Conservation (phyloP, 2,797 vertebrate species). For the Amniataba percoides region DNA sequence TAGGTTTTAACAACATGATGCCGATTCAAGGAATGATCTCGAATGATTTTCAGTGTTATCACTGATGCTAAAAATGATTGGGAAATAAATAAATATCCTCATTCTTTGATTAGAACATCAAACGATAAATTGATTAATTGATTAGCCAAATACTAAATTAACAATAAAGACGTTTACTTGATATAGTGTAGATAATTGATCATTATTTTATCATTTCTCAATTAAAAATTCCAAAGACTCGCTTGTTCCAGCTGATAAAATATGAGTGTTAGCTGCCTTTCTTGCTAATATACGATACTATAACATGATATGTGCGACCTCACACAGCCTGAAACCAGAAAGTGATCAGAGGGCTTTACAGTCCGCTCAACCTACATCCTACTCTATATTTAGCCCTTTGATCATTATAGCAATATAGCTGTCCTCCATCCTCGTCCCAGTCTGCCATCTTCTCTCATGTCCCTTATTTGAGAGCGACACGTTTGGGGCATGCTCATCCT, state of each 20-base stretch:
- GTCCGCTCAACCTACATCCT: neutral
- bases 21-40: neutral
- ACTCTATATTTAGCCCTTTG: neutral
- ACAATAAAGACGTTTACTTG: neutral
- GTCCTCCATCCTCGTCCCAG: slow-evolving; percentile 4
- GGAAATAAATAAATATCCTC: neutral
- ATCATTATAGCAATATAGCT: neutral
- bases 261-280: neutral
- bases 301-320: neutral
- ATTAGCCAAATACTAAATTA: neutral
- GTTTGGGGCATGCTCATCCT: slow-evolving; percentile 6
- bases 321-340: neutral
- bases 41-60: neutral
- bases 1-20: neutral
- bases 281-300: neutral
- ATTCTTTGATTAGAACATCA: neutral
- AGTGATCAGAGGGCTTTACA: neutral
- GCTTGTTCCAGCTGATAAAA: neutral
- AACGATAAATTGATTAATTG: neutral
- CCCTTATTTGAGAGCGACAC: neutral
- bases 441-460: slow-evolving; percentile 30
- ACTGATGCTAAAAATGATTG: neutral
- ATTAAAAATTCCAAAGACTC: neutral
- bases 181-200: neutral
- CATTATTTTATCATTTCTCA: neutral